These are phyloP conservation scores for Lathamus discolor DNA, from an alignment of 2,113 vertebrate species.

Conservation along the genomic window DNA sequence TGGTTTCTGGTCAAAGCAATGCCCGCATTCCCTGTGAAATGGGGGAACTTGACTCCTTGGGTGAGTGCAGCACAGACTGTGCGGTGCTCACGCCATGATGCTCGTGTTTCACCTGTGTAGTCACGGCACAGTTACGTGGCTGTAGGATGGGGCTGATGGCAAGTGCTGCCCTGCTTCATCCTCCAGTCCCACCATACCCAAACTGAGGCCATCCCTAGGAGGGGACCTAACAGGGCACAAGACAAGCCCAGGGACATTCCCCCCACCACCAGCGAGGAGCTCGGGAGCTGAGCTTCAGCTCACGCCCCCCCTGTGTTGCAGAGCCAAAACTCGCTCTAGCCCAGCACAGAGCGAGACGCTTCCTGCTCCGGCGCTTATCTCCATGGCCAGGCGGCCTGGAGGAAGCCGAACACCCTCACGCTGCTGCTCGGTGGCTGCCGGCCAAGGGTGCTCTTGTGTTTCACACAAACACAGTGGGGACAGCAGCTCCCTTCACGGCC, in stretches of 20 bases:
- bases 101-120: fast-evolving
- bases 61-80: fast-evolving
- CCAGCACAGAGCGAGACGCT: fast-evolving
- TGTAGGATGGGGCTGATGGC: not conserved
- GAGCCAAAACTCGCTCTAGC: not conserved
- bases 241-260: not conserved
- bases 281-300: not conserved
- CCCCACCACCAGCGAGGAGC: not conserved
- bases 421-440: not conserved
- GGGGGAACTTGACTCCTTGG: fast-evolving
- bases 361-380: slow-evolving; percentile 24
- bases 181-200: not conserved
- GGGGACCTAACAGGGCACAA: fast-evolving
- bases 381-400: not conserved
- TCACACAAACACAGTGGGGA: not conserved
- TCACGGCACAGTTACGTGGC: fast-evolving
- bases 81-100: fast-evolving
- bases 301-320: fast-evolving
- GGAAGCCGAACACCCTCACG: slow-evolving; percentile 12
- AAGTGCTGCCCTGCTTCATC: not conserved
- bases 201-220: not conserved
- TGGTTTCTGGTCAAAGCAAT: fast-evolving
- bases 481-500: fast-evolving
- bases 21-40: fast-evolving
- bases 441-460: not conserved